Conservation (phyloP, 1,140 invertebrate species). For the Zaprionus nigranus region DNA sequence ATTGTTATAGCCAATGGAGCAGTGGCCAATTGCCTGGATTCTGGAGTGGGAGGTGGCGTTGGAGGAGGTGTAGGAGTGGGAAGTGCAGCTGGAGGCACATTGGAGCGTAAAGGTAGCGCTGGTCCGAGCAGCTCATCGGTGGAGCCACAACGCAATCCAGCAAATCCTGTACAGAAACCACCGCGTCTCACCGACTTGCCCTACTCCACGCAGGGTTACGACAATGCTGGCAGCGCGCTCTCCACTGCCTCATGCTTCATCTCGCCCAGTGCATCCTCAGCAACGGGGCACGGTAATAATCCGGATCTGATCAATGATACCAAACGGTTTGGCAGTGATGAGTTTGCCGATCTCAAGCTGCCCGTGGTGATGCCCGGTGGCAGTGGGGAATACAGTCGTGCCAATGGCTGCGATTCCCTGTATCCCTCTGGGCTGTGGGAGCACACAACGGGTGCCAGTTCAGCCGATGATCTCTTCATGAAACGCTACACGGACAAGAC, state of each 20-base stretch:
- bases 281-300: conserved; percentile 88
- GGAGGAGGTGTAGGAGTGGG: background rate
- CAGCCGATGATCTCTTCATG: conserved; percentile 85
- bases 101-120: conserved; percentile 66
- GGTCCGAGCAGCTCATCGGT: conserved; percentile 27
- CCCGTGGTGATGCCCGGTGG: conserved; percentile 48
- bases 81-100: conserved; percentile 17
- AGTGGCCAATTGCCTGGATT: conserved; percentile 71
- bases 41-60: conserved; percentile 2
- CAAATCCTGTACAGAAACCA: conserved; percentile 89
- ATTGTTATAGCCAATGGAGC: conserved; percentile 80
- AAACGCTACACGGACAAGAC: conserved; percentile 89
- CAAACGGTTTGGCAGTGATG: conserved; percentile 86
- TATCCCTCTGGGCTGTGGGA: conserved; percentile 90
- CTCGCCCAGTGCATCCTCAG: conserved; percentile 87
- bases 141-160: conserved; percentile 85
- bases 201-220: conserved; percentile 88
- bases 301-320: conserved; percentile 94
- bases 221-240: conserved; percentile 87
- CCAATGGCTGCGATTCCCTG: conserved; percentile 87
- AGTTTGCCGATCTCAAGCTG: conserved; percentile 78
- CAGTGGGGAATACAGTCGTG: conserved; percentile 89
- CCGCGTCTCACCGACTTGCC: conserved; percentile 88
- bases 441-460: conserved; percentile 56
- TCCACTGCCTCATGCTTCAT: conserved; percentile 87